Base-by-base conservation (phyloP, 2,113 vertebrate genomes). In the Australoheros scitulus region DNA sequence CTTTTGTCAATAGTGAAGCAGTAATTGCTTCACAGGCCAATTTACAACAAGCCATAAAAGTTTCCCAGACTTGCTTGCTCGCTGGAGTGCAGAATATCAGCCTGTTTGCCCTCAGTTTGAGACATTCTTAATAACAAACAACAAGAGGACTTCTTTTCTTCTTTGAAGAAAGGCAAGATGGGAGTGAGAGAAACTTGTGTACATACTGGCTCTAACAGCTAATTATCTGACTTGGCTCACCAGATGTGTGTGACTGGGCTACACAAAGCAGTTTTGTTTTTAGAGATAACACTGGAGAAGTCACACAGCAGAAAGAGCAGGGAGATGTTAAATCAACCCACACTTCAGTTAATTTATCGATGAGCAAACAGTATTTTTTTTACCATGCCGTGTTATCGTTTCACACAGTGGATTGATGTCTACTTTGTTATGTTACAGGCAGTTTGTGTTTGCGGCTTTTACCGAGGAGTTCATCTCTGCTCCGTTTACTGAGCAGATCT, bases 401-500 rank as follows among this genome's bases (percentile, higher is more conserved):
- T 76, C n/a, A 34, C 41, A 17, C 24, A 50, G 5, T 34, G 11
- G 4, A 2, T 59, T 85, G 13, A 77, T 57, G 6, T 74, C 47
- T 9, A 6, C 3, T 61, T 59, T 87, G 14, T 87, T 9, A 22
- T 79, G 24, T 87, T 92, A 29, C 91, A 99, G 98, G 95, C 98
- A 97, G 85, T 97, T 96, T 87, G 96, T 99, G 79, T 99, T 99
- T 91, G 91, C 95, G 18, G 96, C 97, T 95, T 99, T 99, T 94
- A 98, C 97, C 1, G 95, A 97, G 95, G 98, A 99, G 95, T 97
- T 98, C 86, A 94, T 99, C 90, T 97, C 96, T 41, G 96, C 96
- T 41, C 97, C 98, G 41, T 99, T 98, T 90, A 98, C 98, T 2
- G 98, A 99, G 89, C 98, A 99, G 95, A 96, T 99, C 90, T 97